Evolutionary conservation across 2,113 vertebrate species (phyloP).

Genomic region (Platichthys stellatus): DNA sequence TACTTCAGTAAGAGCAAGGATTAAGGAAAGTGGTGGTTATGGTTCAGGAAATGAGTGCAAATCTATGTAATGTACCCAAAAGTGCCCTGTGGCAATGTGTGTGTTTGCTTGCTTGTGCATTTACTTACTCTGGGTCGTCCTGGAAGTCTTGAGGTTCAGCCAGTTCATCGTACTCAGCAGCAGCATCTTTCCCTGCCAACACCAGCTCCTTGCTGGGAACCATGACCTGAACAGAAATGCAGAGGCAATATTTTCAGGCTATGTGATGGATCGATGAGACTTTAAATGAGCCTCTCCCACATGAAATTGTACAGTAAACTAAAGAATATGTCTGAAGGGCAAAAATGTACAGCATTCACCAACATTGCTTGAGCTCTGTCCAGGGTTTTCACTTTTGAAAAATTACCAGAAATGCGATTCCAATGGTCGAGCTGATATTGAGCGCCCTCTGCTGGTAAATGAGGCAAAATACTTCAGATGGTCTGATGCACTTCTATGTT

Average conservation of each 20-base stretch:
- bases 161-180: constrained; percentile 96
- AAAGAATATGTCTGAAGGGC: not conserved
- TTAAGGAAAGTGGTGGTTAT: not conserved
- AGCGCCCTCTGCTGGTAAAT: too few species aligned
- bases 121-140: constrained; percentile 95
- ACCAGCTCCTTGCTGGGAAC: constrained; percentile 92
- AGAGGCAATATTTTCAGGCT: constrained; percentile 8
- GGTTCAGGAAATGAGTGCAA: not conserved
- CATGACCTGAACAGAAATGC: constrained; percentile 81
- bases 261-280: not conserved
- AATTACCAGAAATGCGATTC: too few species aligned
- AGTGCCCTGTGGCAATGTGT: not conserved
- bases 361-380: too few species aligned
- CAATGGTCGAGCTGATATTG: too few species aligned
- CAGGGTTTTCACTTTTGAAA: too few species aligned
- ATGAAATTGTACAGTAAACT: not conserved
- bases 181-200: constrained; percentile 95
- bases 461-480: too few species aligned
- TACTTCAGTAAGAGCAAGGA: not conserved
- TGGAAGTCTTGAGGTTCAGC: constrained; percentile 98
- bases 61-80: not conserved
- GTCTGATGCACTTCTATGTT: too few species aligned
- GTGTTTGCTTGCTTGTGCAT: not conserved
- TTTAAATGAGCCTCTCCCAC: not conserved
- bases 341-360: not conserved